Evolutionary conservation across 2,113 vertebrate species (phyloP).

Genomic region (Trogon melanurus): DNA sequence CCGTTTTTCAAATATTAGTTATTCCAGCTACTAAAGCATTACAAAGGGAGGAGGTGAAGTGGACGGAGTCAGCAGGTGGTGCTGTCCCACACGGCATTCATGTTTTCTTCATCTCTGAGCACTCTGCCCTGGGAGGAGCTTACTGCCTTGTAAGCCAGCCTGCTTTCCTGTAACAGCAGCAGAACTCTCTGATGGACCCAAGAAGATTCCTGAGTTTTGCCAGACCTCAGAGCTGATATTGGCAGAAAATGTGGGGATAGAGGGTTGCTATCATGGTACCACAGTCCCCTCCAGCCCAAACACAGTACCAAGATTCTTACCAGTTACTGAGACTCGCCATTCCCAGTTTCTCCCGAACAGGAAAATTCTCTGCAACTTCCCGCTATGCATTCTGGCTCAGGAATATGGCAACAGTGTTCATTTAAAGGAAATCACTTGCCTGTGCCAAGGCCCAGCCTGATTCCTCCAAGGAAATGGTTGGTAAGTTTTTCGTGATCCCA

Average conservation of each 20-base stretch:
- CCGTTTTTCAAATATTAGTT: not conserved
- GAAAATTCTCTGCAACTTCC: not conserved
- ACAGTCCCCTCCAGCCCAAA: not conserved
- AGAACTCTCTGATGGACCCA: not conserved
- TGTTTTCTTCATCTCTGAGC: not conserved
- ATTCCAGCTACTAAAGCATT: not conserved
- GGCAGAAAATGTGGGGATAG: not conserved
- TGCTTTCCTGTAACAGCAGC: not conserved
- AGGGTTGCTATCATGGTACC: not conserved
- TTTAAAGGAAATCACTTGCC: constrained; percentile 32
- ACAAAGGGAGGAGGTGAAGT: not conserved
- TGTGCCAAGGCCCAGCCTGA: constrained; percentile 75
- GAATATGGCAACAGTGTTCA: not conserved
- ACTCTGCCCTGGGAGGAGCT: not conserved
- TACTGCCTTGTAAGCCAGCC: not conserved
- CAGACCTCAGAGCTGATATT: not conserved
- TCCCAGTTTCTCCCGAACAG: not conserved
- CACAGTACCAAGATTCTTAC: not conserved
- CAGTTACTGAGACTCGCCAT: not conserved
- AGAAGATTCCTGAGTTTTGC: not conserved
- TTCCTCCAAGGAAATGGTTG: constrained; percentile 78
- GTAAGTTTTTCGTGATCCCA: constrained; percentile 79
- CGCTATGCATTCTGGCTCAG: not conserved
- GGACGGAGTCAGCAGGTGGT: constrained; percentile 27
- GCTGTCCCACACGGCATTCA: constrained; percentile 4